Evolutionary conservation across 2,113 vertebrate genomes (phyloP).

Genomic region (Genyomyrus donnyi): DNA sequence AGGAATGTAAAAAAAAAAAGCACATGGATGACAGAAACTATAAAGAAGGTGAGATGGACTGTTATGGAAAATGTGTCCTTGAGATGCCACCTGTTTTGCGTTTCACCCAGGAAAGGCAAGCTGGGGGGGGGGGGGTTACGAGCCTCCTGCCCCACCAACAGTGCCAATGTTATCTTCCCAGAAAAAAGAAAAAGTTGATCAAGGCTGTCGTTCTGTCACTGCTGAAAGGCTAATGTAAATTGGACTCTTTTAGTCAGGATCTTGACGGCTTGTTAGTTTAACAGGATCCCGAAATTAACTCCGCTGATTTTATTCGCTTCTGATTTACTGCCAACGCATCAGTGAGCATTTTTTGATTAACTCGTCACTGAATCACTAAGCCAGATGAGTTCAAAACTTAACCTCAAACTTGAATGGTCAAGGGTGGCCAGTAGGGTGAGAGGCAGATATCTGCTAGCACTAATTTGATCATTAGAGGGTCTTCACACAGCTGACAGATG

Average conservation of each 20-base stretch:
- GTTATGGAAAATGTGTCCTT: background rate
- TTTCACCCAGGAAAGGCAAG: background rate
- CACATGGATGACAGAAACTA: background rate
- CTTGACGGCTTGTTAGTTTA: background rate
- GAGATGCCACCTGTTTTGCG: background rate
- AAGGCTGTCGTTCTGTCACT: background rate
- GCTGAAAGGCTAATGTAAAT: too few relatives aligned
- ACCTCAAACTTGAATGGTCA: background rate
- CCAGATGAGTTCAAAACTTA: background rate
- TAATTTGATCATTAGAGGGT: background rate
- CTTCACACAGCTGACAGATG: background rate
- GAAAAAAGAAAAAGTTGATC: background rate
- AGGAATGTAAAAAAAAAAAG: constrained; percentile 43
- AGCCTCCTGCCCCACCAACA: background rate
- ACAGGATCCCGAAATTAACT: background rate
- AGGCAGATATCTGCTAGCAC: background rate
- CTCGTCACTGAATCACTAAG: background rate
- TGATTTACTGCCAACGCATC: background rate
- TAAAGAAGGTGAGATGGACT: background rate
- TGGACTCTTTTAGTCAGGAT: background rate
- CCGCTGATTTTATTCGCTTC: background rate
- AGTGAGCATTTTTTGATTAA: constrained; percentile 9
- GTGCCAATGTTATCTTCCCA: background rate
- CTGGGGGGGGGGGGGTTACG: too few relatives aligned
- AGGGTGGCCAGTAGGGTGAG: background rate